These are phyloP conservation scores for Chrosomus eos DNA, from an alignment of 2,797 vertebrate genomes.

Conservation along the genomic window DNA sequence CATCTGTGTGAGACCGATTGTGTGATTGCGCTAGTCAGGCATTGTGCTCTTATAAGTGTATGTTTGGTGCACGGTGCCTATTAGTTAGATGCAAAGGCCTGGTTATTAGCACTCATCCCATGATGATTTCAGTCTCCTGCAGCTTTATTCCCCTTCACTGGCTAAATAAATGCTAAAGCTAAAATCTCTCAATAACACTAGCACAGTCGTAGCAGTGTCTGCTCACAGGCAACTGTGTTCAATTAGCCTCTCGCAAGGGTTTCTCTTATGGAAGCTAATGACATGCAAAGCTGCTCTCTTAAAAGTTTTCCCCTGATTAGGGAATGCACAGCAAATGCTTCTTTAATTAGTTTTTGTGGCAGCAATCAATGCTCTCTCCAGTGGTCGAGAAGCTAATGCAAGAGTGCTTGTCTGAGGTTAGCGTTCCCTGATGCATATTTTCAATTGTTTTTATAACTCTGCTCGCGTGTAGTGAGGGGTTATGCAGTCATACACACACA, in stretches of 20 bases:
- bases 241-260: conserved; percentile 67
- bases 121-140: conserved; percentile 59
- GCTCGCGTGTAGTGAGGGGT: conserved; percentile 32
- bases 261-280: conserved; percentile 67
- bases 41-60: conserved; percentile 29
- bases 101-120: conserved; percentile 58
- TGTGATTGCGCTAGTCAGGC: conserved; percentile 7
- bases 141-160: conserved; percentile 62
- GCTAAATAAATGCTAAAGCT: conserved; percentile 62
- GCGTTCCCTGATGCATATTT: conserved; percentile 41
- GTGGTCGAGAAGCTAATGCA: conserved; percentile 50
- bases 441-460: conserved; percentile 51
- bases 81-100: conserved; percentile 54
- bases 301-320: conserved; percentile 61
- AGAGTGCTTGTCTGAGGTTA: conserved; percentile 47
- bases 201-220: conserved; percentile 51
- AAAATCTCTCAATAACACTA: conserved; percentile 58
- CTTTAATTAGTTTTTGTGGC: conserved; percentile 61
- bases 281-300: conserved; percentile 69
- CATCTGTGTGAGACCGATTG: conserved; percentile 35
- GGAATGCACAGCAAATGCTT: conserved; percentile 57
- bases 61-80: conserved; percentile 44
- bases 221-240: conserved; percentile 59
- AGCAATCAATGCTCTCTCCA: conserved; percentile 58
- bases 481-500: conserved; percentile 32